A percentile compares a stretch with the other conserved stretches of the same genome.
These are phyloP conservation scores for Probaryconus sp. DNA, from an alignment of 1,140 invertebrate species.

Conservation along the genomic window DNA sequence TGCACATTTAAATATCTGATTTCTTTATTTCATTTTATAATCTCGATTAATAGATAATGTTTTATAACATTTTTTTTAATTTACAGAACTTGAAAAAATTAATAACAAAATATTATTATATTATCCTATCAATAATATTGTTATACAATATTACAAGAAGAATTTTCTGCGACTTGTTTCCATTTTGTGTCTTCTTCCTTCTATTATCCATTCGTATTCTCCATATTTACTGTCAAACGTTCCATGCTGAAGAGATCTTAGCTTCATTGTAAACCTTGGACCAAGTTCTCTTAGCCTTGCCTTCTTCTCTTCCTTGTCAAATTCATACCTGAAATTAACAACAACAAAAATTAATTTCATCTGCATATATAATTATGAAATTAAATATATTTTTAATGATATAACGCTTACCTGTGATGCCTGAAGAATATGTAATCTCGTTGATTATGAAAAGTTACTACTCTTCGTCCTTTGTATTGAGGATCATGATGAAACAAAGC, in stretches of 20 bases:
- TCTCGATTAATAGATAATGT: too few relatives aligned
- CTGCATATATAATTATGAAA: too few relatives aligned
- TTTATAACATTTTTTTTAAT: too few relatives aligned
- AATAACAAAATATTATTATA: not conserved
- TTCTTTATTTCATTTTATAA: too few relatives aligned
- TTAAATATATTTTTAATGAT: not conserved
- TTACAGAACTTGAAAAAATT: not conserved
- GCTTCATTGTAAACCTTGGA: conserved; percentile 95
- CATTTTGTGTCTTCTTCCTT: conserved; percentile 92
- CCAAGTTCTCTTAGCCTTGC: conserved; percentile 95
- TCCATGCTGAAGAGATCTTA: conserved; percentile 95
- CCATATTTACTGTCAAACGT: conserved; percentile 98
- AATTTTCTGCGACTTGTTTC: conserved; percentile 94
- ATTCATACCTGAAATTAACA: conserved; percentile 88
- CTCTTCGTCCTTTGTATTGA: conserved; percentile 94
- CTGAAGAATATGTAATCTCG: conserved; percentile 99
- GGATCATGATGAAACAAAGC: conserved; percentile 98
- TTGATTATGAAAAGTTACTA: conserved; percentile 99
- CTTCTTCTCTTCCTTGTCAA: conserved; percentile 86
- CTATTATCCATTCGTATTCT: conserved; percentile 98
- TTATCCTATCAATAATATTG: not conserved
- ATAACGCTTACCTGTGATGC: conserved; percentile 90
- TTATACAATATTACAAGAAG: conserved; percentile 92
- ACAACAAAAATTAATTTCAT: conserved; percentile 4
- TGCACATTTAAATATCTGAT: too few relatives aligned